These are phyloP conservation scores for Neoascia interrupta DNA, from an alignment of 2,888 invertebrate species.

Conservation along the genomic window DNA sequence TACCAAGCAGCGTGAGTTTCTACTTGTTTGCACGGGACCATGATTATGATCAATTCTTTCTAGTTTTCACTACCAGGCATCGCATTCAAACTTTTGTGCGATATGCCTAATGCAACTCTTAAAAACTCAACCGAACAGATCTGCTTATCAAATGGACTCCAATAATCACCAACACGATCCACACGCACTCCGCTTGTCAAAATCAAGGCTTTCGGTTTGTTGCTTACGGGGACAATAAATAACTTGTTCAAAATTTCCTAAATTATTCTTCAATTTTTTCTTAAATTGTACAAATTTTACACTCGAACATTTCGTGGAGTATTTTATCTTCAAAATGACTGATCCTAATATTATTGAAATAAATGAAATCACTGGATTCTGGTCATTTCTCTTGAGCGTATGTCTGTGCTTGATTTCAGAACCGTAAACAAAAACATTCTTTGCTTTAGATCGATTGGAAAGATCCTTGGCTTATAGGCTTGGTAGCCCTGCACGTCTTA, in stretches of 20 bases:
- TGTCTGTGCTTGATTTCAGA: constrained; percentile 77
- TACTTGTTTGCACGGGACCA: too few relatives aligned
- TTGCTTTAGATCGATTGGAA: constrained; percentile 89
- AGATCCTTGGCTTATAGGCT: constrained; percentile 91
- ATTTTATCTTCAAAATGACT: constrained; percentile 75
- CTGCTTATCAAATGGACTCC: neutral
- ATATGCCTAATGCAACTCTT: too few relatives aligned
- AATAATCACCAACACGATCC: neutral
- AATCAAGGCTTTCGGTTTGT: constrained; percentile 3
- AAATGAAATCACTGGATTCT: constrained; percentile 87
- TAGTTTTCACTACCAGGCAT: too few relatives aligned
- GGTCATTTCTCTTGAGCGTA: constrained; percentile 89
- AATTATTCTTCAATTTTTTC: neutral
- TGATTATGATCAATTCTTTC: too few relatives aligned
- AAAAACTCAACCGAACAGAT: neutral
- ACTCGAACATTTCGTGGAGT: neutral
- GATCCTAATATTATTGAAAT: constrained; percentile 84
- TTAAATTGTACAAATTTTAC: neutral
- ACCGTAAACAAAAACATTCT: constrained; percentile 47
- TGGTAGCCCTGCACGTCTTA: constrained; percentile 87
- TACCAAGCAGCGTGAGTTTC: too few relatives aligned
- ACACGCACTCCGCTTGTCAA: constrained; percentile 22
- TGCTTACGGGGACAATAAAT: constrained; percentile 17
- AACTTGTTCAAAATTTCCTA: neutral
- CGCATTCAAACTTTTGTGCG: too few relatives aligned